Evolutionary conservation across 1,140 invertebrate genomes (phyloP).

Genomic region (Brevipalpus yothersi): DNA sequence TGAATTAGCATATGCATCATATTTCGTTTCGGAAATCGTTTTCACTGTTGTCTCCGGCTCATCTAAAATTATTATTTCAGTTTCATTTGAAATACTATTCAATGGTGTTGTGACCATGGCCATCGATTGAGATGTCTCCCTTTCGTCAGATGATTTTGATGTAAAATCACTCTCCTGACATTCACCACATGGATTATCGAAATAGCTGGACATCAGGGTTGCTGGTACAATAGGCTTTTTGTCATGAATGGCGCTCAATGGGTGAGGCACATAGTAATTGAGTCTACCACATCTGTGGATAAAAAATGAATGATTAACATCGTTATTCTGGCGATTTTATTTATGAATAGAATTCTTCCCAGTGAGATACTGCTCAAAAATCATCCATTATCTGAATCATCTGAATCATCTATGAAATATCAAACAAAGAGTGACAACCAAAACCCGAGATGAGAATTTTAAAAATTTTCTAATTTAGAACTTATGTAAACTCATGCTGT

Average conservation of each 20-base stretch:
- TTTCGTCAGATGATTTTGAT: neutral
- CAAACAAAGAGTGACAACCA: too few species aligned
- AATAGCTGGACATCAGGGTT: conserved; percentile 14
- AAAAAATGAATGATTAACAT: neutral
- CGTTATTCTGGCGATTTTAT: too few species aligned
- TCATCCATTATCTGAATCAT: too few species aligned
- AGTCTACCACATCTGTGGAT: conserved; percentile 16
- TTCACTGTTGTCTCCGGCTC: neutral
- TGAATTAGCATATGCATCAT: neutral
- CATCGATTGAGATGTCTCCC: neutral
- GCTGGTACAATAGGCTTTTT: conserved; percentile 11
- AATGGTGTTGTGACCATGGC: neutral
- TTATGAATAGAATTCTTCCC: too few species aligned
- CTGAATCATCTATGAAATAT: too few species aligned
- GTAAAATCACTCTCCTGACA: neutral
- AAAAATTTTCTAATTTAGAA: too few species aligned
- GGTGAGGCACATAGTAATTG: conserved; percentile 16
- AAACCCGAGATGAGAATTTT: too few species aligned
- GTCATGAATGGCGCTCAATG: conserved; percentile 14
- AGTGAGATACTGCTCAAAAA: too few species aligned
- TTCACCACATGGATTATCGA: conserved; percentile 11
- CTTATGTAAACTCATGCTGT: too few species aligned
- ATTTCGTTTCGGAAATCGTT: neutral
- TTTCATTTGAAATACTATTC: neutral
- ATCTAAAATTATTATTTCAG: neutral